A percentile compares a stretch with the other conserved stretches of the same genome.
Conservation (phyloP, 2,113 vertebrate genomes). For the Marmota monax region DNA sequence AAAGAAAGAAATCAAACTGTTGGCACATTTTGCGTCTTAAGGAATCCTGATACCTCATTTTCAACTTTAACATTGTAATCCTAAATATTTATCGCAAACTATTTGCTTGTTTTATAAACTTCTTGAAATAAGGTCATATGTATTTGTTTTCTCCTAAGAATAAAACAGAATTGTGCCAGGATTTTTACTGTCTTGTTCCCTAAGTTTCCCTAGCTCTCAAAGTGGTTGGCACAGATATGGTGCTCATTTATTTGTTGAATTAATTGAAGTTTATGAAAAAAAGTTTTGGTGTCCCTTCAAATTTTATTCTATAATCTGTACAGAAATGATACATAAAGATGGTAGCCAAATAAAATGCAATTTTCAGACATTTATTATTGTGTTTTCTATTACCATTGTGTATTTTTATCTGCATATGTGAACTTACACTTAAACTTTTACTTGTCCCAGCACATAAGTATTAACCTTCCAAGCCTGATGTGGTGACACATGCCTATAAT, state of each 20-base stretch:
- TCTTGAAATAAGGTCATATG: background rate
- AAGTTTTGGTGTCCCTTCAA: background rate
- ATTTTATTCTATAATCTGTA: background rate
- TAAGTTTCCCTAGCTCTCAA: background rate
- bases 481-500: too few relatives aligned
- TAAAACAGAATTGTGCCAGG: background rate
- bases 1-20: too few relatives aligned
- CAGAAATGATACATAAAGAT: background rate
- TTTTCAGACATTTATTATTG: background rate
- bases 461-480: background rate
- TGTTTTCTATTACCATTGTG: background rate
- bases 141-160: background rate
- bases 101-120: slow-evolving; percentile 8
- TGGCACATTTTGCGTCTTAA: background rate
- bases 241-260: slow-evolving; percentile 14
- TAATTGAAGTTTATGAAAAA: background rate
- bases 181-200: background rate
- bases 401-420: background rate
- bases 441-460: background rate
- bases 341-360: background rate
- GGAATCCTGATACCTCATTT: background rate
- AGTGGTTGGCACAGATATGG: background rate
- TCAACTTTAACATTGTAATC: background rate
- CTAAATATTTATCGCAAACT: slow-evolving; percentile 9
- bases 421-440: background rate